Evolutionary conservation across 2,113 vertebrate genomes (phyloP), one percentile per base, ranked within the genome.

Genomic region (Todiramphus chloris): DNA sequence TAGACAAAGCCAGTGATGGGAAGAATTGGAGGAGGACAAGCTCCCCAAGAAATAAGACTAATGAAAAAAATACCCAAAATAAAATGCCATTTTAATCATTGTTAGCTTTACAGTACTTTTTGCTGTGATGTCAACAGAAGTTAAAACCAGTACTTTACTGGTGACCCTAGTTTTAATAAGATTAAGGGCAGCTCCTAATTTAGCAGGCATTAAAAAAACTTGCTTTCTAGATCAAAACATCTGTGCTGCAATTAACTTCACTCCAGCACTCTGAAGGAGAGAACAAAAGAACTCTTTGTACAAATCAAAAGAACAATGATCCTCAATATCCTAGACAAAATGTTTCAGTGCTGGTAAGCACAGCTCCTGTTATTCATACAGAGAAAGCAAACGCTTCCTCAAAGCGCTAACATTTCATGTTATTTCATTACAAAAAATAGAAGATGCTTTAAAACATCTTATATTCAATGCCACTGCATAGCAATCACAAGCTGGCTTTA

Each of bases 211-310:
- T 80, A n/a, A 64, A 77, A 11, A 79, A 48, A 27, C n/a, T 37
- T 89, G 60, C 20, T 67, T 81, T 80, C 86, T 59, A 67, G 28
- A 81, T 66, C 37, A 92, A 88, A 94, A 69, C 15, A 70, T 37
- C 16, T 68, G 25, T 55, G 37, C 30, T 67, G 19, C 46, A 77
- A 88, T 21, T 39, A 55, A 91, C 87, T 78, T 83, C 83, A 50
- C 46, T 68, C 28, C 7, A 55, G 72, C n/a, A 46, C 31, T 81
- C 39, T 43, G 53, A 92, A 90, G 30, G 74, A 85, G 4, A 74
- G 48, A 63, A 46, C 25, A 59, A 79, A 92, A 73, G 21, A 83
- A 86, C 39, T 83, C 11, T 0, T 20, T 73, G 24, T 86, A 67
- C 73, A 86, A 70, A 92, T 77, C 56, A 74, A 46, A 90, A 62